Conservation (phyloP, 2,888 invertebrate species). For the Acleris holmiana region DNA sequence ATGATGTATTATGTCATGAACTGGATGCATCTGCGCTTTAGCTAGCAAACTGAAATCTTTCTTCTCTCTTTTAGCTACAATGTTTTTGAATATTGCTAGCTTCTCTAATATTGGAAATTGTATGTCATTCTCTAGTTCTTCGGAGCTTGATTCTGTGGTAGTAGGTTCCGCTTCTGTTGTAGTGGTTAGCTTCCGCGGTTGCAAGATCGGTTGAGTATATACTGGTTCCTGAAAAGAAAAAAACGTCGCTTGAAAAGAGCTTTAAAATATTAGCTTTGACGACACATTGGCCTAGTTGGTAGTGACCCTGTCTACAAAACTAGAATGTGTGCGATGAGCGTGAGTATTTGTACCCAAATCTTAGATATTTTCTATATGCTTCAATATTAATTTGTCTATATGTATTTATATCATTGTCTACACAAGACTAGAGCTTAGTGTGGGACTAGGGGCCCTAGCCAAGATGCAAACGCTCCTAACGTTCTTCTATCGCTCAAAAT, state of each 20-base stretch:
- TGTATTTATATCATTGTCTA: too few species aligned
- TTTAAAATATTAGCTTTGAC: too few species aligned
- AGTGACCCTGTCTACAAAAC: too few species aligned
- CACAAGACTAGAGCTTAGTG: too few species aligned
- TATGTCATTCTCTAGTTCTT: constrained; percentile 57
- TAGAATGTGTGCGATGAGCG: too few species aligned
- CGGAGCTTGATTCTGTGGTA: constrained; percentile 41
- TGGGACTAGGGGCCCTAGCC: too few species aligned
- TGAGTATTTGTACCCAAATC: too few species aligned
- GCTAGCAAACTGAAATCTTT: constrained; percentile 50
- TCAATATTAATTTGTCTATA: too few species aligned
- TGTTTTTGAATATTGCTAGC: constrained; percentile 69
- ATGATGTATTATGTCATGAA: constrained; percentile 65
- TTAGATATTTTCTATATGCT: too few species aligned
- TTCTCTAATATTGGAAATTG: constrained; percentile 63
- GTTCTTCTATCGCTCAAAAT: too few species aligned
- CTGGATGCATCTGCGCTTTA: constrained; percentile 70
- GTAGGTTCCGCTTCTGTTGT: constrained; percentile 36
- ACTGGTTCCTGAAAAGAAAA: constrained; percentile 61
- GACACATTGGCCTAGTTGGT: too few species aligned
- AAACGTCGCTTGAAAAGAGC: not conserved
- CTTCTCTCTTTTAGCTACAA: constrained; percentile 57
- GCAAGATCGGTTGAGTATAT: constrained; percentile 52
- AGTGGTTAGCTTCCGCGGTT: constrained; percentile 33
- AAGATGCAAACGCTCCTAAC: too few species aligned